Evolutionary conservation across 2,113 vertebrate genomes (phyloP).

Genomic region (Ovibos moschatus): DNA sequence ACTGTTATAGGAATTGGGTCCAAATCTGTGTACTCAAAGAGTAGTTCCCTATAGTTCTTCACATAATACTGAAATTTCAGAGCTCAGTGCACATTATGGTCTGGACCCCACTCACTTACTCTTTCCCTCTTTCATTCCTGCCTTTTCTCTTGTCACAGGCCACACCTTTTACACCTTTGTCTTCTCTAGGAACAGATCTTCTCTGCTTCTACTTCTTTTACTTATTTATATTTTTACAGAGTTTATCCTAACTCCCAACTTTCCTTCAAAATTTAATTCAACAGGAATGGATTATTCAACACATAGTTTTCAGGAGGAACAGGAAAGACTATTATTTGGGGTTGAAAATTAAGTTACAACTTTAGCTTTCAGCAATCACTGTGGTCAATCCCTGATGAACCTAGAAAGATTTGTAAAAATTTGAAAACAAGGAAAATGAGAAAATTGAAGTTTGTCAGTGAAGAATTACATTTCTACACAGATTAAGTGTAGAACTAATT

Average conservation of each 20-base stretch:
- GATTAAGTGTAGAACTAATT: neutral
- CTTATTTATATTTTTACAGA: neutral
- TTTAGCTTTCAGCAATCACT: neutral
- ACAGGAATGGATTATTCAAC: neutral
- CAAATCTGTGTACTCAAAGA: neutral
- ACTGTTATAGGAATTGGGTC: neutral
- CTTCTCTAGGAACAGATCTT: neutral
- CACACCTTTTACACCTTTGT: neutral
- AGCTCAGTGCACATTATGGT: neutral
- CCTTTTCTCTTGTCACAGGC: neutral
- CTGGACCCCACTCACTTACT: too few species aligned
- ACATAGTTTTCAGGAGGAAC: neutral
- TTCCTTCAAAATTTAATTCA: neutral
- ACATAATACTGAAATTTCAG: neutral
- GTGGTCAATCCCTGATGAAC: neutral
- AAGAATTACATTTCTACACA: neutral
- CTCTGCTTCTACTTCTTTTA: neutral
- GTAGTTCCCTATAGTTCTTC: neutral
- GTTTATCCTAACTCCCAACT: neutral
- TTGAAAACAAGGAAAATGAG: neutral
- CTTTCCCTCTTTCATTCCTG: neutral
- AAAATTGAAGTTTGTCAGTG: neutral
- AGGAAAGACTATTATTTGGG: neutral
- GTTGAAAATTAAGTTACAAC: neutral
- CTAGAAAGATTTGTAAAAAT: neutral